A percentile compares a stretch with the other conserved stretches of the same genome.
phyloP scores from a whole-genome alignment of 35 echinoderm and acorn worm species.

The Strongylocentrotus purpuratus region DNA sequence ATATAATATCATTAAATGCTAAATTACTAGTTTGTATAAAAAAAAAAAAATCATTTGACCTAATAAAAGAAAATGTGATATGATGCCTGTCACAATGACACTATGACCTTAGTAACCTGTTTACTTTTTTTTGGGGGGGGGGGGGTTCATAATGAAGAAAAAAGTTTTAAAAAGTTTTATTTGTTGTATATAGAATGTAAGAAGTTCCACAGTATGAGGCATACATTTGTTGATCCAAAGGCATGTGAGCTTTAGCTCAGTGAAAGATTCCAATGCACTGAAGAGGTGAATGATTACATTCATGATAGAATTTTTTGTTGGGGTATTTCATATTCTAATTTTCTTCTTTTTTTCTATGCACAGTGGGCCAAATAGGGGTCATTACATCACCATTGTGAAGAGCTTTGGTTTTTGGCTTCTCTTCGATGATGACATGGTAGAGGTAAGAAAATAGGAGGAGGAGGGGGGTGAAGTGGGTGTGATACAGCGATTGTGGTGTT shows the following conservation, averaged over 20 bases:
- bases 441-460: constrained; percentile 64
- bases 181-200: too few relatives aligned
- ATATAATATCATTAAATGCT: background rate
- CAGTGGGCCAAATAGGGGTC: constrained; percentile 99
- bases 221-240: too few relatives aligned
- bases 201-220: too few relatives aligned
- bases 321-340: background rate
- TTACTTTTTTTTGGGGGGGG: too few relatives aligned
- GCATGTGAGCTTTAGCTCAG: too few relatives aligned
- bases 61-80: too few relatives aligned
- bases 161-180: too few relatives aligned
- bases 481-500: background rate
- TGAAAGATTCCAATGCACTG: background rate
- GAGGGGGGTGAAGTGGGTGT: background rate
- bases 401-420: constrained; percentile 98
- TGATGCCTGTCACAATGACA: too few relatives aligned
- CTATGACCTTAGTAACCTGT: too few relatives aligned
- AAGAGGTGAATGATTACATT: background rate
- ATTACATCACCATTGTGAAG: constrained; percentile 99
- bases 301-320: too few relatives aligned
- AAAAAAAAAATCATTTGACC: background rate
- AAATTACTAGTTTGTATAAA: background rate
- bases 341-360: constrained; percentile 36
- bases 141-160: too few relatives aligned
- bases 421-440: constrained; percentile 99